A percentile compares a stretch with the other conserved stretches of the same genome.
Evolutionary conservation across 30 jellyfish, hydroid and myxozoan species (phyloP).

Genomic region (Cassiopea xamachana): DNA sequence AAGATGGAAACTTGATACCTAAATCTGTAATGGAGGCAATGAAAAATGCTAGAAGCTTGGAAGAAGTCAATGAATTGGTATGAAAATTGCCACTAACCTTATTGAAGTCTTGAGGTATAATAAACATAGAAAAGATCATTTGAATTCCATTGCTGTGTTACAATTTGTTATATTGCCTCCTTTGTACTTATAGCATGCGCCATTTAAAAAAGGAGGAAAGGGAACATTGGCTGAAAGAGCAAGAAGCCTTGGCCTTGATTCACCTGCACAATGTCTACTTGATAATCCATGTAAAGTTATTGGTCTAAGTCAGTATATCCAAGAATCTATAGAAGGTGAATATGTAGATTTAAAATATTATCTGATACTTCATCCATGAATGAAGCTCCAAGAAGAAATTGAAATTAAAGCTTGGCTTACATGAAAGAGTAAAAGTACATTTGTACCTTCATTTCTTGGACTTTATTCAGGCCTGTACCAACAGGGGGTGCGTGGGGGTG

Average conservation of each 20-base stretch:
- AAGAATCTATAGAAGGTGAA: slow-evolving; percentile 54
- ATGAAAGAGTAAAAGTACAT: no score
- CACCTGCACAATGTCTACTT: slow-evolving; percentile 56
- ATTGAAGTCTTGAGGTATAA: not conserved
- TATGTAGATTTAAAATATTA: not conserved
- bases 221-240: slow-evolving; percentile 97
- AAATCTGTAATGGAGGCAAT: slow-evolving; percentile 11
- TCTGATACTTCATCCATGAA: not conserved
- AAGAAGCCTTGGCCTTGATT: slow-evolving; percentile 73
- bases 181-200: slow-evolving; percentile 85
- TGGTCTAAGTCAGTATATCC: not conserved
- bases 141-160: not conserved
- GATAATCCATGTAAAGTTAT: slow-evolving; percentile 5
- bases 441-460: no score
- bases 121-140: not conserved
- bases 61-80: slow-evolving; percentile 83
- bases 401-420: no score
- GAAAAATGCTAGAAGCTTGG: slow-evolving; percentile 62
- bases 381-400: no score
- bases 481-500: no score
- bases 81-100: no score
- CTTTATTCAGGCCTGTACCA: no score
- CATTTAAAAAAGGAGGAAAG: slow-evolving; percentile 86
- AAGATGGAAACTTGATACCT: slow-evolving; percentile 47
- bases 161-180: no score